Percentiles rank a stretch among this genome's conserved stretches.
These are phyloP conservation scores for Apantesis nais DNA, from an alignment of 2,888 invertebrate genomes.

Conservation along the genomic window DNA sequence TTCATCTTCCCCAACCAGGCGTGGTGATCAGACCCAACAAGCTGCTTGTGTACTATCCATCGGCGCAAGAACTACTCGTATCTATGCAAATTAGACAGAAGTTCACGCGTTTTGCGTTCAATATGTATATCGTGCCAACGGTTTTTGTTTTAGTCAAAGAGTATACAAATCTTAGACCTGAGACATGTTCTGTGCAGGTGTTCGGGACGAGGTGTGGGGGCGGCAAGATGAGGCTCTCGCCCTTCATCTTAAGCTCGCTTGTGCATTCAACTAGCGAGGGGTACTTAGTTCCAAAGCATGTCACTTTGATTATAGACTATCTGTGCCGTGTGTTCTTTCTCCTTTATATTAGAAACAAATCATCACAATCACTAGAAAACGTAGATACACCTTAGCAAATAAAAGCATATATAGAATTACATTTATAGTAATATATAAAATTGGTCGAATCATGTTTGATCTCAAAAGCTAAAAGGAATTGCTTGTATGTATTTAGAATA, in stretches of 20 bases:
- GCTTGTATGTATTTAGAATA: slow-evolving; percentile 28
- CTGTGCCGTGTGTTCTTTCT: background rate
- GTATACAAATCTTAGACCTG: too few species aligned
- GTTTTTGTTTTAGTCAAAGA: too few species aligned
- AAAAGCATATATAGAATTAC: slow-evolving; percentile 26
- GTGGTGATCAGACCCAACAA: too few species aligned
- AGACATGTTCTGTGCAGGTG: too few species aligned
- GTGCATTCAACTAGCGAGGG: background rate
- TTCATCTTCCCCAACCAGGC: too few species aligned
- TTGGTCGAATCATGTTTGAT: slow-evolving; percentile 39
- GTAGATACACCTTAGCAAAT: background rate
- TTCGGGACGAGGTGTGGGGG: too few species aligned
- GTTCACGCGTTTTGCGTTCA: too few species aligned
- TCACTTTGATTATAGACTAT: background rate
- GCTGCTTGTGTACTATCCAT: too few species aligned
- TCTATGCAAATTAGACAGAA: too few species aligned
- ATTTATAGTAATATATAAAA: slow-evolving; percentile 19
- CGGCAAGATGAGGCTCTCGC: too few species aligned
- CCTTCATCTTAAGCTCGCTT: background rate
- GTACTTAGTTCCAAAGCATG: background rate
- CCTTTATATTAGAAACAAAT: background rate
- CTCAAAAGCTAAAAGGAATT: slow-evolving; percentile 51
- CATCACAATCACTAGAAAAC: background rate
- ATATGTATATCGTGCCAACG: too few species aligned
- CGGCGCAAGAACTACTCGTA: background rate